Conservation (phyloP, 2,113 vertebrate genomes). For the Entelurus aequoreus region DNA sequence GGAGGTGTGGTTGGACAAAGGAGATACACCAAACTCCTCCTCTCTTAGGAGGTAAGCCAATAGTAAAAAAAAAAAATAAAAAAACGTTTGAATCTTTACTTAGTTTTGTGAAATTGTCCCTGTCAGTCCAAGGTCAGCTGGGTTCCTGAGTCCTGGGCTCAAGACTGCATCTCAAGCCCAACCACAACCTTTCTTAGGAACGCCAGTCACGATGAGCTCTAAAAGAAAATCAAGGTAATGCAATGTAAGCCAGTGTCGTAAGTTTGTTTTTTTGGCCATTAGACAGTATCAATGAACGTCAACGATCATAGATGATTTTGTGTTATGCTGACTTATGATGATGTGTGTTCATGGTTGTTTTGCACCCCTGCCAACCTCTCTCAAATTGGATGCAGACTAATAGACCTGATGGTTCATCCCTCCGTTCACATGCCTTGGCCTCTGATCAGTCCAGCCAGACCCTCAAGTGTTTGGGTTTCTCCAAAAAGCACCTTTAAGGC, state of each 20-base stretch:
- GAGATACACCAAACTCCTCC: constrained; percentile 54
- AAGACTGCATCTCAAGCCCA: constrained; percentile 40
- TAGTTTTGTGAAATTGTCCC: constrained; percentile 15
- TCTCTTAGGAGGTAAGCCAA: constrained; percentile 67
- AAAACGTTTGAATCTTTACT: not conserved
- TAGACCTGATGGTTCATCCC: constrained; percentile 81
- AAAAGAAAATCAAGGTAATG: constrained; percentile 82
- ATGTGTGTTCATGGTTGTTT: not conserved
- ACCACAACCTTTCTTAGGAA: constrained; percentile 82
- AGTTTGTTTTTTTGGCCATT: not conserved
- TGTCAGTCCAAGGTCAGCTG: constrained; percentile 60
- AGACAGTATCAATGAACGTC: too few relatives aligned
- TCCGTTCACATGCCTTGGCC: constrained; percentile 55
- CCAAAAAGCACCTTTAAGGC: constrained; percentile 61
- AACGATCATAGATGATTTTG: not conserved
- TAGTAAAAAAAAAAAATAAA: not conserved
- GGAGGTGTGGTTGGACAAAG: constrained; percentile 81
- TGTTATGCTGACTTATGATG: too few relatives aligned
- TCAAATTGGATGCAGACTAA: constrained; percentile 63
- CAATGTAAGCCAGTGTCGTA: not conserved
- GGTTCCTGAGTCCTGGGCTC: constrained; percentile 35
- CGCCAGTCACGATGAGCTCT: constrained; percentile 76
- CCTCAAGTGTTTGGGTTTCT: constrained; percentile 56
- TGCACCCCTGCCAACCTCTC: not conserved
- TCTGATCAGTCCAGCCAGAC: constrained; percentile 59